Evolutionary conservation across 2,888 invertebrate species (phyloP).

Genomic region (Meliscaeva auricollis): DNA sequence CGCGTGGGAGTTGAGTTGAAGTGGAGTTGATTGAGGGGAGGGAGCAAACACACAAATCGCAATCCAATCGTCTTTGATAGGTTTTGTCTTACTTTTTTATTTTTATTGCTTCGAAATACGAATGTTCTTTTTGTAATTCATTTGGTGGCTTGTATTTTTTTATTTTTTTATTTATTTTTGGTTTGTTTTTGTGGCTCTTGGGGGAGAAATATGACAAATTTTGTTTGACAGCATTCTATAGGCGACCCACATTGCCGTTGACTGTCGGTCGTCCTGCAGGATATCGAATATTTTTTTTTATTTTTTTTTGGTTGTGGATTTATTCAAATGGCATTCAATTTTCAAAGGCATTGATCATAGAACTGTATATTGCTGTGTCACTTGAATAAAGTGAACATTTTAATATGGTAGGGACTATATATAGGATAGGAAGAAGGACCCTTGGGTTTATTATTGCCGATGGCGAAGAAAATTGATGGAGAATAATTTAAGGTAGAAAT

Average conservation of each 20-base stretch:
- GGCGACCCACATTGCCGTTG: neutral
- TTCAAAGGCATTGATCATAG: constrained; percentile 34
- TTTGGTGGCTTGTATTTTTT: constrained; percentile 22
- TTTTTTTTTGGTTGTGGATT: constrained; percentile 32
- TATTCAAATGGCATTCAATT: constrained; percentile 56
- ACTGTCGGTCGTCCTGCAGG: neutral
- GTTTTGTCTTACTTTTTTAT: constrained; percentile 47
- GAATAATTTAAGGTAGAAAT: constrained; percentile 8
- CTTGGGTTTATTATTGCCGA: neutral
- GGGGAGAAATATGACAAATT: constrained; percentile 55
- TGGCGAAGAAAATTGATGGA: neutral
- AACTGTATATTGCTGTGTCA: constrained; percentile 25
- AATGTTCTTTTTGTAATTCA: constrained; percentile 46
- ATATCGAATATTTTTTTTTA: neutral
- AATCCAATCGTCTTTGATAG: constrained; percentile 66
- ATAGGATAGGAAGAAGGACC: neutral
- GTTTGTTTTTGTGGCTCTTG: constrained; percentile 4
- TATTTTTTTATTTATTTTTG: no score
- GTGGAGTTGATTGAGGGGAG: neutral
- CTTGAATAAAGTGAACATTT: constrained; percentile 37
- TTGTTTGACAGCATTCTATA: constrained; percentile 18
- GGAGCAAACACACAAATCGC: constrained; percentile 32
- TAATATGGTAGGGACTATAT: constrained; percentile 7
- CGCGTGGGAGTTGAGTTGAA: constrained; percentile 22
- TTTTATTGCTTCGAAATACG: constrained; percentile 24